A percentile compares a stretch with the other conserved stretches of the same genome.
Evolutionary conservation across 2,113 vertebrate species (phyloP).

Genomic region (Catharus fuscescens): DNA sequence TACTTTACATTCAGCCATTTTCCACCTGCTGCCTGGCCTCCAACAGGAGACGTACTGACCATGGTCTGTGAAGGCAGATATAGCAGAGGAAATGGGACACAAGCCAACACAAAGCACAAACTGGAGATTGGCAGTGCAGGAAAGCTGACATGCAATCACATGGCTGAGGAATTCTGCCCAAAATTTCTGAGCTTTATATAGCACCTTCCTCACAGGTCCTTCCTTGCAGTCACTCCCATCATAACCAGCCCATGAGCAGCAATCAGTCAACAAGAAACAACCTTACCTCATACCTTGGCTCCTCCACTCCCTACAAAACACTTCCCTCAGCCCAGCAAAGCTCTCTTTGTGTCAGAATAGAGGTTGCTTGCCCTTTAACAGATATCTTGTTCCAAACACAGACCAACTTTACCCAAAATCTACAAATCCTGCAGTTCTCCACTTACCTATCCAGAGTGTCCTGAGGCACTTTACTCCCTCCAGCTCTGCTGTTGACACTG

Average conservation of each 20-base stretch:
- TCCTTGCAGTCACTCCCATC: not conserved
- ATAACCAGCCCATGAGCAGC: not conserved
- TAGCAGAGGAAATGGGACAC: not conserved
- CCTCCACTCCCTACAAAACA: not conserved
- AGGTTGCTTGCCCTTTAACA: not conserved
- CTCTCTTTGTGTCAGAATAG: not conserved
- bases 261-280: not conserved
- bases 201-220: not conserved
- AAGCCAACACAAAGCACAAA: not conserved
- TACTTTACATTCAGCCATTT: not conserved
- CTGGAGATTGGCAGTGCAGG: not conserved
- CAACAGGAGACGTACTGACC: not conserved
- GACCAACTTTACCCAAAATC: not conserved
- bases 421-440: slow-evolving; percentile 17
- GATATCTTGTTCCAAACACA: not conserved
- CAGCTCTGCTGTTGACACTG: slow-evolving; percentile 85
- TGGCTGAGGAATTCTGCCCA: not conserved
- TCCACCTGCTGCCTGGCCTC: not conserved
- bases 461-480: slow-evolving; percentile 87
- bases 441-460: slow-evolving; percentile 91
- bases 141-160: not conserved
- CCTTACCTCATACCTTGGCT: not conserved
- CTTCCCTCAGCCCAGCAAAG: not conserved
- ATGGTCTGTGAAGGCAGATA: not conserved
- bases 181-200: not conserved